Base-by-base conservation (phyloP, 2,113 vertebrate genomes). In the Psittacula cyanocephala region DNA sequence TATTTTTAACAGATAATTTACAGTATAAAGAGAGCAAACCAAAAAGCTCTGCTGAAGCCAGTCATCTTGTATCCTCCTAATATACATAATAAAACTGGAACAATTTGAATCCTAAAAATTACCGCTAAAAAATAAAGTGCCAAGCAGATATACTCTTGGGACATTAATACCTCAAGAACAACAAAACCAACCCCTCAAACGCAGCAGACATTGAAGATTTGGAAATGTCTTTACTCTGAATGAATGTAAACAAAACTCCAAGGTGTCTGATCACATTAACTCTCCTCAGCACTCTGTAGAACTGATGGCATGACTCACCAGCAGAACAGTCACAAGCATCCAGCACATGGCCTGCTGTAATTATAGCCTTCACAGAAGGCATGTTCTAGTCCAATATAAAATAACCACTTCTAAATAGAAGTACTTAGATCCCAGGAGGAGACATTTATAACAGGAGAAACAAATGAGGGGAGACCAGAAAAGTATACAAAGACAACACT, bases 311-410 rank as follows among this genome's bases (percentile, higher is more conserved):
- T 92, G 91, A 95, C 81, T 95, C 93, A 82, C 69, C 10, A 3
- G 69, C 0, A 89, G 62, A 79, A 81, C 64, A 91, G 93, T 82
- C 84, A 85, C 89, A 94, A 87, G 94, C 70, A 80, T 62, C n/a
- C 39, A 53, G 89, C 86, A 92, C 89, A 57, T 57, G 44, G 81
- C 72, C 84, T 57, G 28, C 86, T 68, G 86, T 76, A 89, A 96
- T 71, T 86, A 79, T 78, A 91, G 31, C 93, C 77, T 76, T 87
- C 91, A 72, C 52, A 85, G 87, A 91, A 88, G 82, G 77, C 57
- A 78, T 31, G 59, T 92, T 92, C 75, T 64, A 87, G 62, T 46
- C 60, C 69, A 81, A 86, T 52, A 86, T 71, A 86, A 91, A 86
- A 92, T 43, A 93, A 1, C 37, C 20, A 63, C 72, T 71, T 92